Evolutionary conservation across 2,888 invertebrate species (phyloP).

Genomic region (Caenorhabditis japonica): DNA sequence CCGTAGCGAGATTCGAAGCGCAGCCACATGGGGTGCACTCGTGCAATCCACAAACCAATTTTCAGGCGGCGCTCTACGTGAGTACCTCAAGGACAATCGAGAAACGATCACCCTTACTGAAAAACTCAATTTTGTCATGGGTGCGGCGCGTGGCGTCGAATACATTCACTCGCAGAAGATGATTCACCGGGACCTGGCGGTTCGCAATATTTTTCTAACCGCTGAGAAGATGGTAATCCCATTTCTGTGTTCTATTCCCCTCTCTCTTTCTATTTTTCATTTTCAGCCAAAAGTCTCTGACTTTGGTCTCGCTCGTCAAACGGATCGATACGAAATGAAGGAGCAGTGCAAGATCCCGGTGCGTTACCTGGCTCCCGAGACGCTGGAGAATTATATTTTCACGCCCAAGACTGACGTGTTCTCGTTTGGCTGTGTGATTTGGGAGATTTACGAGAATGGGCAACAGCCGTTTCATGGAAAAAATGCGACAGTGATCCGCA

Average conservation of each 20-base stretch:
- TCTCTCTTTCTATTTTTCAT: no score
- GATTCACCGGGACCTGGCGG: slow-evolving; percentile 47
- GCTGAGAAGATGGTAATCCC: slow-evolving; percentile 36
- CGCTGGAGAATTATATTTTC: slow-evolving; percentile 42
- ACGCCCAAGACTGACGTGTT: slow-evolving; percentile 51
- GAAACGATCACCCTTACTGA: slow-evolving; percentile 23
- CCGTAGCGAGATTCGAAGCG: no score
- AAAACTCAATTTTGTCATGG: slow-evolving; percentile 23
- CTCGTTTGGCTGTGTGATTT: slow-evolving; percentile 53
- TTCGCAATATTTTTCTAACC: slow-evolving; percentile 26
- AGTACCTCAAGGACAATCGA: slow-evolving; percentile 31
- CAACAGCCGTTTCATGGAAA: slow-evolving; percentile 43
- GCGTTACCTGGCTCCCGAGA: slow-evolving; percentile 48
- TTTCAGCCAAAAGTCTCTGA: slow-evolving; percentile 44
- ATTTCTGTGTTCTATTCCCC: no score
- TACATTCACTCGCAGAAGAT: slow-evolving; percentile 41
- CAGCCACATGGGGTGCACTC: no score
- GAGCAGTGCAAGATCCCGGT: slow-evolving; percentile 42
- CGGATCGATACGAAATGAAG: slow-evolving; percentile 8
- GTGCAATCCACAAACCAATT: no score
- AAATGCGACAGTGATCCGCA: slow-evolving; percentile 28
- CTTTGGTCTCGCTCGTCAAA: slow-evolving; percentile 22
- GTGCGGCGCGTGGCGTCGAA: slow-evolving; percentile 47
- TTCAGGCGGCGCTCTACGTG: slow-evolving; percentile 34
- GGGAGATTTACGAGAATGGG: slow-evolving; percentile 53